phyloP scores from a whole-genome alignment of 2,113 vertebrate genomes.

The Laterallus jamaicensis region DNA sequence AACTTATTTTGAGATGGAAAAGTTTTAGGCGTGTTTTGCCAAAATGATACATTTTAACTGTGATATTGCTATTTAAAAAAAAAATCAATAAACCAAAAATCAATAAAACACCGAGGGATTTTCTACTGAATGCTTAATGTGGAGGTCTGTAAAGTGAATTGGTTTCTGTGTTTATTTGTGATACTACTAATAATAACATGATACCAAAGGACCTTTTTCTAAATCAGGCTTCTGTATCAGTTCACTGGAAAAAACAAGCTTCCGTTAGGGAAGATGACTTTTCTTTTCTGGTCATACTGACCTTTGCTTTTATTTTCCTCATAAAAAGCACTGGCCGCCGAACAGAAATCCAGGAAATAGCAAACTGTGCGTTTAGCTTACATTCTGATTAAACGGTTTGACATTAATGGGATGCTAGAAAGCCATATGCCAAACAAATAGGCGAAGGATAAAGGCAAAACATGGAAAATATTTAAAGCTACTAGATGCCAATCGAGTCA shows the following conservation, averaged over 20 bases:
- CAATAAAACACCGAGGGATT: slow-evolving; percentile 53
- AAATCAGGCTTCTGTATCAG: slow-evolving; percentile 53
- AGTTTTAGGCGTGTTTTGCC: slow-evolving; percentile 43
- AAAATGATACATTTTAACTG: slow-evolving; percentile 46
- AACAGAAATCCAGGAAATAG: slow-evolving; percentile 58
- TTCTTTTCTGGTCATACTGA: slow-evolving; percentile 52
- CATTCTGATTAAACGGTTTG: slow-evolving; percentile 20
- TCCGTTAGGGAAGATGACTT: slow-evolving; percentile 45
- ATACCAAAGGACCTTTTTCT: slow-evolving; percentile 51
- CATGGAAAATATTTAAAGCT: slow-evolving; percentile 58
- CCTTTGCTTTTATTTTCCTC: slow-evolving; percentile 65
- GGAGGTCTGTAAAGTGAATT: slow-evolving; percentile 63
- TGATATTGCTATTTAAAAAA: slow-evolving; percentile 59
- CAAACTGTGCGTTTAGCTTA: slow-evolving; percentile 48
- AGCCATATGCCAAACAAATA: slow-evolving; percentile 34
- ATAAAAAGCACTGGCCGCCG: slow-evolving; percentile 29
- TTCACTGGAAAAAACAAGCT: slow-evolving; percentile 50
- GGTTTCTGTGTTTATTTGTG: slow-evolving; percentile 68
- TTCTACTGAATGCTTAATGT: slow-evolving; percentile 58
- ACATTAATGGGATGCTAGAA: slow-evolving; percentile 51
- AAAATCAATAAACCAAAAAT: slow-evolving; percentile 65
- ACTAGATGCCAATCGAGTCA: slow-evolving; percentile 46
- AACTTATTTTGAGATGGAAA: slow-evolving; percentile 20
- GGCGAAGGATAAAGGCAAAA: slow-evolving; percentile 43
- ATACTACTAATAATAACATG: slow-evolving; percentile 64